Evolutionary conservation across 1,140 invertebrate species (phyloP).

Genomic region (Drosophila grimshawi): DNA sequence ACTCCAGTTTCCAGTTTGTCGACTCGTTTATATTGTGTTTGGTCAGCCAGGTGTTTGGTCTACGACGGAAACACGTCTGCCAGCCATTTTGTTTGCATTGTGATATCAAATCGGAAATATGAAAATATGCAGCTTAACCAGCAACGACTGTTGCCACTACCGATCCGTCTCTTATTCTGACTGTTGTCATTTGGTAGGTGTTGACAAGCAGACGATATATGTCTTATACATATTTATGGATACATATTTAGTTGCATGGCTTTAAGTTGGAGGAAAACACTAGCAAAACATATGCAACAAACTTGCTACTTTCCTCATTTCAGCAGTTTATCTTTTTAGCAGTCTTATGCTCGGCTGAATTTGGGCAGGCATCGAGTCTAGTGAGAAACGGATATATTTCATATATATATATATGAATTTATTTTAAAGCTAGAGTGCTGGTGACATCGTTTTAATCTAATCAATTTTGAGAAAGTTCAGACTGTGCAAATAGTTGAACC

Average conservation of each 20-base stretch:
- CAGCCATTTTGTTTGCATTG: conserved; percentile 78
- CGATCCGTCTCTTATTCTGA: conserved; percentile 22
- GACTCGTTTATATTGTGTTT: conserved; percentile 2
- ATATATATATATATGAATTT: too few species aligned
- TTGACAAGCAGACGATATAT: conserved; percentile 54
- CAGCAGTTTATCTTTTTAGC: conserved; percentile 17
- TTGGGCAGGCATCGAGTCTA: conserved; percentile 11
- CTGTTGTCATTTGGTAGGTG: conserved; percentile 30
- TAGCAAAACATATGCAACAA: conserved; percentile 40
- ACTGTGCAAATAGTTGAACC: too few species aligned
- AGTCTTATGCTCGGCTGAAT: conserved; percentile 27
- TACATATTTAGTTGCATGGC: conserved; percentile 11
- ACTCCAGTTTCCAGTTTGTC: background rate
- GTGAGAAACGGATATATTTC: conserved; percentile 25
- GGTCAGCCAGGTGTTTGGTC: conserved; percentile 51
- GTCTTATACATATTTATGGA: conserved; percentile 10
- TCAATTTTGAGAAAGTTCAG: too few species aligned
- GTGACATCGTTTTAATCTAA: too few species aligned
- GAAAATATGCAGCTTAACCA: conserved; percentile 70
- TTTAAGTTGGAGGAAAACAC: conserved; percentile 16
- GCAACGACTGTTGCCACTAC: conserved; percentile 24
- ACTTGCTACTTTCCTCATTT: conserved; percentile 19
- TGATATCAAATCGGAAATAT: conserved; percentile 81
- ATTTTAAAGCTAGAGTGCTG: too few species aligned
- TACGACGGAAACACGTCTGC: conserved; percentile 73